Evolutionary conservation across 2,888 invertebrate species (phyloP), one percentile per base, ranked within the genome.

Genomic region (Pseudolycoriella hygida): DNA sequence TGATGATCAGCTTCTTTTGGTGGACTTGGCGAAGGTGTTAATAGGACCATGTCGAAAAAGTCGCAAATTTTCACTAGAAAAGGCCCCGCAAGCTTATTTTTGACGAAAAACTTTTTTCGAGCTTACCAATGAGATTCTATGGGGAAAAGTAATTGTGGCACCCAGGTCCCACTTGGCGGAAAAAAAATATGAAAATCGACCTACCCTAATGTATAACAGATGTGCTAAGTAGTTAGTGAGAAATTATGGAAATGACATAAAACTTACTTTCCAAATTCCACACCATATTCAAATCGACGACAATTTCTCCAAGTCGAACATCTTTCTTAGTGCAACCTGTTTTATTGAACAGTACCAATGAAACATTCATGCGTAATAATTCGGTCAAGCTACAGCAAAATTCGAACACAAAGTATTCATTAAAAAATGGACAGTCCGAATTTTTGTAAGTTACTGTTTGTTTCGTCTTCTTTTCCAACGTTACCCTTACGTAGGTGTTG

Each of bases 401-500:
- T 54, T 80, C 79, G 51, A 80, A 82, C 3, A 77, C 71, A 54
- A 82, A 80, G 53, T 74, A 77, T 81, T 83, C 80, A 60, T 77
- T 77, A 51, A 73, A 83, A 55, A 63, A 72, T 0, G 82, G 81
- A 49, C 71, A 72, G 49, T 75, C 73, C 10, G 73, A 73, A 48
- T 69, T 71, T 44, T 70, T 67, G 46, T 68, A 68, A 1, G 75
- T 63, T 43, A 64, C 64, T 0, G 81, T 80, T 46, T 66, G 69
- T 48, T 73, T 72, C 52, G 68, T 71, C 50, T 72, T 68, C 53
- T 76, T 75, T 3, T 74, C 77, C 5, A 82, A 62, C 48, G 67
- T 69, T 0, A 80, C 67, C 11, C 74, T 66, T 0, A 81, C 78
- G 53, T 74, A 74, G 0, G 80, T 68, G 53, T 74, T 71, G 46